Evolutionary conservation across 2,888 invertebrate genomes (phyloP).

Genomic region (Spicauda simplicius): DNA sequence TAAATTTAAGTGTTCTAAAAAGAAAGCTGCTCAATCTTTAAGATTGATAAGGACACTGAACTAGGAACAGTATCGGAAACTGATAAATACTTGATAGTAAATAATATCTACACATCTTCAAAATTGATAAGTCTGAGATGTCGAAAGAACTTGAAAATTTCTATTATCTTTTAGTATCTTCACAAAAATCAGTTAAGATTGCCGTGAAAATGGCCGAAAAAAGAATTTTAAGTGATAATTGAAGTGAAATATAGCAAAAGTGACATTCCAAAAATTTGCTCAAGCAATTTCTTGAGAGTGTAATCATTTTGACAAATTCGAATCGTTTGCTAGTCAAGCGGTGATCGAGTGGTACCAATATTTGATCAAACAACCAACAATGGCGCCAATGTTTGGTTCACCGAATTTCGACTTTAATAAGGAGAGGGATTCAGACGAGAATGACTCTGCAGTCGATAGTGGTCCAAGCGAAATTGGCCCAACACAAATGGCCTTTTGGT

Average conservation of each 20-base stretch:
- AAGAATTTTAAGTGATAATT: constrained; percentile 22
- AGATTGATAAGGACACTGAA: no score
- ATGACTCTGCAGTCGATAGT: constrained; percentile 42
- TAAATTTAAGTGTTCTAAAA: no score
- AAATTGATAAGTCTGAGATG: constrained; percentile 11
- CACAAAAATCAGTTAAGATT: constrained; percentile 10
- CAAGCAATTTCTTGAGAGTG: constrained; percentile 59
- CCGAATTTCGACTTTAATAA: constrained; percentile 55
- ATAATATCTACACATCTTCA: constrained; percentile 1
- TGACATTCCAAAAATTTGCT: constrained; percentile 63
- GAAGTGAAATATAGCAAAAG: neutral
- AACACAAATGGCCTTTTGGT: constrained; percentile 69
- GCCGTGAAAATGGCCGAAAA: constrained; percentile 36
- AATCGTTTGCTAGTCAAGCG: constrained; percentile 52
- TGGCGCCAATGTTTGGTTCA: constrained; percentile 65
- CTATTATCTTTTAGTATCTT: constrained; percentile 20
- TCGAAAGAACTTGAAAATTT: constrained; percentile 27
- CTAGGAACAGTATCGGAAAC: neutral
- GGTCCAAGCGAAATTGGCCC: constrained; percentile 46
- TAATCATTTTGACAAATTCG: constrained; percentile 39
- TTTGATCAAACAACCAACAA: constrained; percentile 44
- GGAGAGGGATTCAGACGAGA: constrained; percentile 41
- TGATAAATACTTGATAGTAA: constrained; percentile 19
- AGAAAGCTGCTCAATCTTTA: no score
- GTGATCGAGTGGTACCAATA: constrained; percentile 31